Conservation (phyloP, 2,888 invertebrate species). For the Branchipolynoe longqiensis region DNA sequence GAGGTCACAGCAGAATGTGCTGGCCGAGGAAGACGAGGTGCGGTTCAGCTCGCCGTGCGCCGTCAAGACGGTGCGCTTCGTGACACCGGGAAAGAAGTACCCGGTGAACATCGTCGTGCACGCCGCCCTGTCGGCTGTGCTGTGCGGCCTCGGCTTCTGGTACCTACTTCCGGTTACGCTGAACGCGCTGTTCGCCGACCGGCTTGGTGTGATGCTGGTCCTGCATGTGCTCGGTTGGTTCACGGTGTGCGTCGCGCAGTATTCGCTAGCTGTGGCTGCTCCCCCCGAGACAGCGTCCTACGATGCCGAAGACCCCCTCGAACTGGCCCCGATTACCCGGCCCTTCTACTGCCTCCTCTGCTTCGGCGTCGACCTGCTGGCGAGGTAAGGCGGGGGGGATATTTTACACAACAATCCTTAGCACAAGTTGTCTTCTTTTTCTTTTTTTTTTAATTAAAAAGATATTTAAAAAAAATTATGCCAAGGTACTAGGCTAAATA, state of each 20-base stretch:
- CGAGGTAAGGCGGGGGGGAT: too few relatives aligned
- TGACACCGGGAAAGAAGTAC: slow-evolving; percentile 77
- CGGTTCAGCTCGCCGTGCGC: slow-evolving; percentile 79
- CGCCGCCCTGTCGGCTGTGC: slow-evolving; percentile 73
- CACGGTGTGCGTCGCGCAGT: slow-evolving; percentile 76
- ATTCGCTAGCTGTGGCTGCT: slow-evolving; percentile 75
- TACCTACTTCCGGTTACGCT: slow-evolving; percentile 76
- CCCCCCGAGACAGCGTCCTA: slow-evolving; percentile 80
- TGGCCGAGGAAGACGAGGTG: slow-evolving; percentile 73
- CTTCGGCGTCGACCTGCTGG: slow-evolving; percentile 73
- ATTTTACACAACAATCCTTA: too few relatives aligned
- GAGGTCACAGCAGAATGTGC: slow-evolving; percentile 35
- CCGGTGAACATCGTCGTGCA: slow-evolving; percentile 76
- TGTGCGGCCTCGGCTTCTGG: slow-evolving; percentile 75
- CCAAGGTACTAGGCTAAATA: too few relatives aligned
- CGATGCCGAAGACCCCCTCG: slow-evolving; percentile 76
- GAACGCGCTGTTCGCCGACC: slow-evolving; percentile 73
- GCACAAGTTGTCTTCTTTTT: too few relatives aligned
- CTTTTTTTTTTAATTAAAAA: too few relatives aligned
- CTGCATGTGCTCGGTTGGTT: slow-evolving; percentile 79
- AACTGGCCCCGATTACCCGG: slow-evolving; percentile 75
- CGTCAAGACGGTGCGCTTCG: slow-evolving; percentile 77
- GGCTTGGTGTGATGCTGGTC: slow-evolving; percentile 73
- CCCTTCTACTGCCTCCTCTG: slow-evolving; percentile 78
- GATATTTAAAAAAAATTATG: too few relatives aligned